Evolutionary conservation across 2,797 vertebrate species (phyloP).

Genomic region (Antennarius maculatus): DNA sequence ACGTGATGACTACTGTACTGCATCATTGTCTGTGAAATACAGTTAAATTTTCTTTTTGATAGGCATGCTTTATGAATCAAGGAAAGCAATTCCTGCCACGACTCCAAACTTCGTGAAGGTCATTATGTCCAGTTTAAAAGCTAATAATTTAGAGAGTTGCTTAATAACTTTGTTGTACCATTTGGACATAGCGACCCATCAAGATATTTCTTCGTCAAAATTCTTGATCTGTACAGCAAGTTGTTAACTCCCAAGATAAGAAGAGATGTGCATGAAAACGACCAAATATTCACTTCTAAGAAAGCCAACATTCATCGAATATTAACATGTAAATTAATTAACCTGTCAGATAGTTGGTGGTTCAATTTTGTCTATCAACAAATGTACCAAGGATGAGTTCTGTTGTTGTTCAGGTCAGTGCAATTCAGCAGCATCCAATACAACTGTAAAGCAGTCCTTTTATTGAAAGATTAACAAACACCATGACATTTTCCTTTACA

Average conservation of each 20-base stretch:
- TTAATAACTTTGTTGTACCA: not conserved
- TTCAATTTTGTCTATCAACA: not conserved
- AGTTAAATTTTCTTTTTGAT: not conserved
- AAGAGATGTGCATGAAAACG: not conserved
- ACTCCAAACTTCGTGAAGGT: not conserved
- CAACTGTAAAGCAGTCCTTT: not conserved
- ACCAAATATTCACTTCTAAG: not conserved
- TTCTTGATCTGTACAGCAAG: not conserved
- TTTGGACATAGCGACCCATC: not conserved
- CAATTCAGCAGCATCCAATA: not conserved
- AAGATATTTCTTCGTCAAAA: not conserved
- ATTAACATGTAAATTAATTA: not conserved
- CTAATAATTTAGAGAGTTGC: not conserved
- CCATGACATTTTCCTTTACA: not conserved
- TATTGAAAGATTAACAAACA: not conserved
- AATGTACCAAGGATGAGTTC: not conserved
- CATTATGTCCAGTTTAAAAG: not conserved
- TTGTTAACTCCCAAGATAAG: not conserved
- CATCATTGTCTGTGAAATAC: not conserved
- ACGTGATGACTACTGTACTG: conserved; percentile 8
- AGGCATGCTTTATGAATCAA: too few relatives aligned
- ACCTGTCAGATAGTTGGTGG: not conserved
- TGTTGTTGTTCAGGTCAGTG: not conserved
- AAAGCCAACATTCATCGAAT: not conserved
- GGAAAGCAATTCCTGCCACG: not conserved